These are phyloP conservation scores for Pterobdella sp. DNA, from an alignment of 2,888 invertebrate species.

Conservation along the genomic window DNA sequence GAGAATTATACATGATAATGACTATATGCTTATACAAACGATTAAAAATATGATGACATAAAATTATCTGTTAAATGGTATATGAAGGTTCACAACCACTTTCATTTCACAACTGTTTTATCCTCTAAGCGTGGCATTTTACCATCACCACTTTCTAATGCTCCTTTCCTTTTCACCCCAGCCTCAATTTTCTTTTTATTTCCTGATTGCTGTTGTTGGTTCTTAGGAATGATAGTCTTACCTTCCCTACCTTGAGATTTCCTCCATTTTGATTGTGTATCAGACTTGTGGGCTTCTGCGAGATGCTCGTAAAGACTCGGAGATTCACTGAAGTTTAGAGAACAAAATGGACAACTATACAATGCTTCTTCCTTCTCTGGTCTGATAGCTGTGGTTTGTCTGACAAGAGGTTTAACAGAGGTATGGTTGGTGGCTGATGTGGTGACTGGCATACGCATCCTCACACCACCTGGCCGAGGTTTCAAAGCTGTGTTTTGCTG, in stretches of 20 bases:
- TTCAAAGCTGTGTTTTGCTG: constrained; percentile 11
- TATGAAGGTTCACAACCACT: too few species aligned
- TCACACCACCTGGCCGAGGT: constrained; percentile 19
- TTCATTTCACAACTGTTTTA: too few species aligned
- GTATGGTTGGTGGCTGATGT: background rate
- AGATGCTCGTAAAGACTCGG: constrained; percentile 37
- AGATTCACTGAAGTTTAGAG: constrained; percentile 35
- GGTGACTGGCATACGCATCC: constrained; percentile 31
- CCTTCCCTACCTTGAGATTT: constrained; percentile 37
- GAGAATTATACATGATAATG: too few species aligned
- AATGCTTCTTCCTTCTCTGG: background rate
- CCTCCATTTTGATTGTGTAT: constrained; percentile 29
- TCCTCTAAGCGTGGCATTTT: too few species aligned
- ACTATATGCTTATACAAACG: too few species aligned
- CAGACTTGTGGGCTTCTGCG: constrained; percentile 29
- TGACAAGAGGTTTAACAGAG: too few species aligned
- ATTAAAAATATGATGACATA: too few species aligned
- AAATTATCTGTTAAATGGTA: too few species aligned
- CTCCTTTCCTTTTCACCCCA: too few species aligned
- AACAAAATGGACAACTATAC: constrained; percentile 37
- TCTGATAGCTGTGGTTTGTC: background rate
- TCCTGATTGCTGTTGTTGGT: constrained; percentile 1
- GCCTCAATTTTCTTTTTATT: background rate
- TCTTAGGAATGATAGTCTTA: constrained; percentile 33
- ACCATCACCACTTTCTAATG: too few species aligned